Conservation (phyloP, 2,888 invertebrate species). For the Melieria crassipennis region DNA sequence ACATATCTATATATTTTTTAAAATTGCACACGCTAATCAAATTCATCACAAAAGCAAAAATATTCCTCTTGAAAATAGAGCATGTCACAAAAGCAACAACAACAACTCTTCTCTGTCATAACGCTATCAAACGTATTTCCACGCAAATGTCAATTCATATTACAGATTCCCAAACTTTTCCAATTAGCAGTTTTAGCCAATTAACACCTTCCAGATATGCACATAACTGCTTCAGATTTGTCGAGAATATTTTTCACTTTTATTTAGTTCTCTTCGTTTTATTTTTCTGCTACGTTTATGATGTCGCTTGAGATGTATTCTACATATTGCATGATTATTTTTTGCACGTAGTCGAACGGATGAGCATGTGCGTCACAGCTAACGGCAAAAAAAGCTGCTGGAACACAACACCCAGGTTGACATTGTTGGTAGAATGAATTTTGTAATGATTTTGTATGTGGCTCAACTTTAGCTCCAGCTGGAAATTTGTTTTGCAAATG, state of each 20-base stretch:
- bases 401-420: neutral
- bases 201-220: slow-evolving; percentile 13
- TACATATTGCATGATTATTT: neutral
- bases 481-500: neutral
- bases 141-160: slow-evolving; percentile 22
- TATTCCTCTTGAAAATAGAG: too few species aligned
- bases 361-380: too few species aligned
- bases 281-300: neutral
- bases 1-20: too few species aligned
- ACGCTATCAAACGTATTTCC: neutral
- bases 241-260: neutral
- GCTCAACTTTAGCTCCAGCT: neutral
- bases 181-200: slow-evolving; percentile 29
- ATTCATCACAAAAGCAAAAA: too few species aligned
- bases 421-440: neutral
- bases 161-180: slow-evolving; percentile 29
- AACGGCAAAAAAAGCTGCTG: neutral
- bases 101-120: too few species aligned
- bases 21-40: too few species aligned
- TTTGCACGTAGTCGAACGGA: too few species aligned
- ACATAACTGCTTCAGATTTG: neutral
- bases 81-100: too few species aligned
- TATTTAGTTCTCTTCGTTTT: neutral
- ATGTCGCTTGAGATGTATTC: neutral
- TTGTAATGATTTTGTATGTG: neutral